These are phyloP conservation scores for Neomonachus schauinslandi DNA, from an alignment of 2,113 vertebrate species.

Conservation along the genomic window DNA sequence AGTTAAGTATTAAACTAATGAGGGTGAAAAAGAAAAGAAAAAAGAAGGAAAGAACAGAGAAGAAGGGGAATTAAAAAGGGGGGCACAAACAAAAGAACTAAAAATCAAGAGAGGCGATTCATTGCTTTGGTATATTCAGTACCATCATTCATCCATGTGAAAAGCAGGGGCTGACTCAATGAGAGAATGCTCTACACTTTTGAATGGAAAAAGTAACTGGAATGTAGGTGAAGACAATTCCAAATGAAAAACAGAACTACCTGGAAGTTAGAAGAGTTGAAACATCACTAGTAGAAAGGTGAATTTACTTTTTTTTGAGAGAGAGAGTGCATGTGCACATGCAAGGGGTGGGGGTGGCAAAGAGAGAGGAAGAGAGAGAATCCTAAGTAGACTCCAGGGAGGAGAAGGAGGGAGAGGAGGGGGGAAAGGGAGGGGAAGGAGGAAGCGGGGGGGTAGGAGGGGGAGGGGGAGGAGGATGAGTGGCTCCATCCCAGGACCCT, in stretches of 20 bases:
- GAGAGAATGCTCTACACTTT: background rate
- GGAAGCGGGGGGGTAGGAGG: accelerated
- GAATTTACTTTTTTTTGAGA: background rate
- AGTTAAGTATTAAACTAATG: background rate
- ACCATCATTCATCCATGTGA: background rate
- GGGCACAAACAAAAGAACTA: background rate
- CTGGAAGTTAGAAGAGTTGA: background rate
- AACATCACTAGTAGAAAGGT: background rate
- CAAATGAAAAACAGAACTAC: constrained; percentile 6
- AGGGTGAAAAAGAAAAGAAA: background rate
- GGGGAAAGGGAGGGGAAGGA: background rate
- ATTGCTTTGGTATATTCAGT: background rate
- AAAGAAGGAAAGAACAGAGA: background rate
- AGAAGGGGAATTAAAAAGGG: background rate
- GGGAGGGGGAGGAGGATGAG: background rate
- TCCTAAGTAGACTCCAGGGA: background rate
- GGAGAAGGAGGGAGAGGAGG: background rate
- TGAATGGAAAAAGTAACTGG: background rate
- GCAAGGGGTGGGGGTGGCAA: too few species aligned
- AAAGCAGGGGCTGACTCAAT: background rate
- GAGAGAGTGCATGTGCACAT: background rate
- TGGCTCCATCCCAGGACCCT: background rate
- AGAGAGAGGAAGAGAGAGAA: background rate
- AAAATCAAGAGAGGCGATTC: background rate
- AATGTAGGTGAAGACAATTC: constrained; percentile 40